phyloP scores from a whole-genome alignment of 2,797 vertebrate genomes.

The Pteropus rufus region DNA sequence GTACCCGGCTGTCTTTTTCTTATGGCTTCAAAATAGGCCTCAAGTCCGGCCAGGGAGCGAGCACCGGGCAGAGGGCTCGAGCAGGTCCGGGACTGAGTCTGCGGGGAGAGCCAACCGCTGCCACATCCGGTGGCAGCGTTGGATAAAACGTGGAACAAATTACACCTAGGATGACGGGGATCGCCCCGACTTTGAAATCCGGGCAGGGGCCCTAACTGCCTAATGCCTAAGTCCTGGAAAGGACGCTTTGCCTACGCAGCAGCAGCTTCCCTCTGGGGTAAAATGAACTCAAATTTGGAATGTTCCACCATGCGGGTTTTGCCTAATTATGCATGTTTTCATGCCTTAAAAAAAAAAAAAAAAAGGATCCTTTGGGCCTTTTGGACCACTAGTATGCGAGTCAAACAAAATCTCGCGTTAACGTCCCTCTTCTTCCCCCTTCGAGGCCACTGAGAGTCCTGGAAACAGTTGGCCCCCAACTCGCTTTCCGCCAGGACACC shows the following conservation, averaged over 20 bases:
- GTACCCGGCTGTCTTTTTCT: background rate
- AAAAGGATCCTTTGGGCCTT: background rate
- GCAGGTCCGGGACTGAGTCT: accelerated
- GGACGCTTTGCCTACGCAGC: background rate
- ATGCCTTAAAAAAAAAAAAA: background rate
- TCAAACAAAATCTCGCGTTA: constrained; percentile 43
- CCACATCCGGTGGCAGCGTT: accelerated
- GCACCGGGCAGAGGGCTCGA: background rate
- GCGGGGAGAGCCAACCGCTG: accelerated
- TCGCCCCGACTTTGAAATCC: background rate
- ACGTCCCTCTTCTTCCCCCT: background rate
- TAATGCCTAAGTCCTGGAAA: background rate
- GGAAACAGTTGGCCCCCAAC: constrained; percentile 41
- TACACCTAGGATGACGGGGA: background rate
- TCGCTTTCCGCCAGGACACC: background rate
- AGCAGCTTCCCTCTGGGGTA: background rate
- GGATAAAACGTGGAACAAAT: background rate
- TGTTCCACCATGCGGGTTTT: constrained; percentile 32
- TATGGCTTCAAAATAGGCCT: background rate
- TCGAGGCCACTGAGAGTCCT: background rate
- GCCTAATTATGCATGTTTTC: background rate
- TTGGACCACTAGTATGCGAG: constrained; percentile 52
- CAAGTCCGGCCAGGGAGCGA: background rate
- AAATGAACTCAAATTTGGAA: background rate
- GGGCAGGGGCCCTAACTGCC: background rate